Evolutionary conservation across 2,888 invertebrate genomes (phyloP).

Genomic region (Saturnia japonica): DNA sequence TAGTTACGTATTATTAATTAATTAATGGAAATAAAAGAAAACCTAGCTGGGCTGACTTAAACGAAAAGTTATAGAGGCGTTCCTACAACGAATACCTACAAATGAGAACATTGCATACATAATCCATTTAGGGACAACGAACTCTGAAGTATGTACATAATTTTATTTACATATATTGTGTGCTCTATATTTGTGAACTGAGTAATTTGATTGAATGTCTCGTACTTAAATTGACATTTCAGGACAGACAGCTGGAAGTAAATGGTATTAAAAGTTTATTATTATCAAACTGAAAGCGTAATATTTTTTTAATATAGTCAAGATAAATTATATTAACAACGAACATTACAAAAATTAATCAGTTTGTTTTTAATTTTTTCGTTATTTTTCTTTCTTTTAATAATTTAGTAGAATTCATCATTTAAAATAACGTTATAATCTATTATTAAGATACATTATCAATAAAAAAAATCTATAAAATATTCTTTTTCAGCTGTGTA

Average conservation of each 20-base stretch:
- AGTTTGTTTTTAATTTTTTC: too few relatives aligned
- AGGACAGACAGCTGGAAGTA: neutral
- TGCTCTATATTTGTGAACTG: neutral
- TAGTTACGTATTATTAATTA: too few relatives aligned
- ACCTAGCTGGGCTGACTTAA: neutral
- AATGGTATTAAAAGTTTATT: neutral
- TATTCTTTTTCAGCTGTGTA: too few relatives aligned
- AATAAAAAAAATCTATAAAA: neutral
- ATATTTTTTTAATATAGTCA: neutral
- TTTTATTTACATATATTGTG: neutral
- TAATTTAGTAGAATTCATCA: too few relatives aligned
- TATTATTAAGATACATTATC: neutral
- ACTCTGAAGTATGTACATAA: neutral
- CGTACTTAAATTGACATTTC: neutral
- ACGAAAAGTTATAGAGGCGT: neutral
- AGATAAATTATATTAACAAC: neutral
- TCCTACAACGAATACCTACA: conserved; percentile 16
- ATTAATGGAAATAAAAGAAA: neutral
- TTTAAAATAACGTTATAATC: neutral
- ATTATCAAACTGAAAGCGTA: neutral
- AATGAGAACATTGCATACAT: conserved; percentile 17
- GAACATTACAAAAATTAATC: too few relatives aligned
- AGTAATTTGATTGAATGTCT: too few relatives aligned
- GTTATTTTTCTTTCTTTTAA: too few relatives aligned
- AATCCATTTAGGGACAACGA: conserved; percentile 22